A percentile compares a stretch with the other conserved stretches of the same genome.
Conservation (phyloP, 2,113 vertebrate genomes). For the Rhadina sibilatrix region DNA sequence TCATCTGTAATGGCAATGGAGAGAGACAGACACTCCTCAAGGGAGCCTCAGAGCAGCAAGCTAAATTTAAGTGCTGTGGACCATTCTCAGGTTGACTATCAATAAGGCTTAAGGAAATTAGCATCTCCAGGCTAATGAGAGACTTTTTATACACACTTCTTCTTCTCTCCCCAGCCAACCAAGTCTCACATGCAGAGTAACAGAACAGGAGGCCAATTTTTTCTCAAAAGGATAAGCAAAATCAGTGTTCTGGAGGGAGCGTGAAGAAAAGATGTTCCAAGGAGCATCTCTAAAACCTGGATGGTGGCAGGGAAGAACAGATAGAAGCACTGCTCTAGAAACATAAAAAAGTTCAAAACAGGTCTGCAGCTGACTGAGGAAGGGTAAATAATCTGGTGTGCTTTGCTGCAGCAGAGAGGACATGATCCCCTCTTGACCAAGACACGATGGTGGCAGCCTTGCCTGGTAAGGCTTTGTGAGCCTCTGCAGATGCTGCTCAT, state of each 20-base stretch:
- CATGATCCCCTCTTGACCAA: neutral
- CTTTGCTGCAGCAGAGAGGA: neutral
- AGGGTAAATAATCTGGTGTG: neutral
- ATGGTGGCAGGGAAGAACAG: neutral
- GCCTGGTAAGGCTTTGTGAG: neutral
- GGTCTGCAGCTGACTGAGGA: neutral
- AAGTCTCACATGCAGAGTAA: neutral
- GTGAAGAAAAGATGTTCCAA: neutral
- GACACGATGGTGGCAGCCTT: neutral
- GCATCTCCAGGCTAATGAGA: neutral
- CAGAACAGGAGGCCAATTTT: neutral
- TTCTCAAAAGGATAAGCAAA: neutral
- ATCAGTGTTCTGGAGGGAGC: neutral
- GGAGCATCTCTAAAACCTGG: neutral
- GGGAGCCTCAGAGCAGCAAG: neutral
- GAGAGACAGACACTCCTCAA: neutral
- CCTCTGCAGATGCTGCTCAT: neutral
- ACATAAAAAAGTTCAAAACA: neutral
- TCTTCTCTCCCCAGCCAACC: neutral
- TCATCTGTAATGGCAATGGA: neutral
- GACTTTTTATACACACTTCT: neutral
- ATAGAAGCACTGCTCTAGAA: neutral
- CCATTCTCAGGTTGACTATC: neutral
- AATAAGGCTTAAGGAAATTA: constrained; percentile 23
- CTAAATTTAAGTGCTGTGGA: neutral